A percentile compares a stretch with the other conserved stretches of the same genome.
Evolutionary conservation across 2,888 invertebrate genomes (phyloP).

Genomic region (Scaeva pyrastri): DNA sequence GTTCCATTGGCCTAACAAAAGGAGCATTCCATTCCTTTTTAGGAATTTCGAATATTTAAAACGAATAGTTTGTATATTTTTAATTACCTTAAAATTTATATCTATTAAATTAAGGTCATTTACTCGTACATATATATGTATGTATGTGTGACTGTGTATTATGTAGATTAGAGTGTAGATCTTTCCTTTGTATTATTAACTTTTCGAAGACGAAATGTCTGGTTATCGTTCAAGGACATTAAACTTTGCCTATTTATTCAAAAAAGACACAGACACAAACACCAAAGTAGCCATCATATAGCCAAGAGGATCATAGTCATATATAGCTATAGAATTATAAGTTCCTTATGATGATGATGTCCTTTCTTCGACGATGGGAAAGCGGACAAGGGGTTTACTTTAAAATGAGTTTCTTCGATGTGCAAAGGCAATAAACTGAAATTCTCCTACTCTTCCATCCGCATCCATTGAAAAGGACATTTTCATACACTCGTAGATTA

Average conservation of each 20-base stretch:
- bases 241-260: conserved; percentile 20
- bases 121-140: no score
- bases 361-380: conserved; percentile 2
- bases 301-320: neutral
- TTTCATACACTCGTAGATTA: neutral
- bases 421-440: conserved; percentile 21
- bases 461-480: conserved; percentile 11
- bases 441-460: neutral
- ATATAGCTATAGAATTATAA: neutral
- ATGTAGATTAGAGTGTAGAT: no score
- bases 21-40: conserved; percentile 31
- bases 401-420: neutral
- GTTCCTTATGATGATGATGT: neutral
- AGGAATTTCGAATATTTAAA: conserved; percentile 44
- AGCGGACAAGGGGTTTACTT: neutral
- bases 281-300: neutral
- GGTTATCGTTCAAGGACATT: conserved; percentile 41
- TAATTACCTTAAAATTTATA: conserved; percentile 57
- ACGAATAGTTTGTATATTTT: conserved; percentile 34
- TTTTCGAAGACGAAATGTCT: conserved; percentile 27
- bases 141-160: no score
- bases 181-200: no score
- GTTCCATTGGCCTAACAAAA: conserved; percentile 19
- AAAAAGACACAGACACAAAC: neutral
- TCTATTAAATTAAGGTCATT: conserved; percentile 47